Base-by-base conservation (phyloP, 2,113 vertebrate species). In the Gadus macrocephalus region DNA sequence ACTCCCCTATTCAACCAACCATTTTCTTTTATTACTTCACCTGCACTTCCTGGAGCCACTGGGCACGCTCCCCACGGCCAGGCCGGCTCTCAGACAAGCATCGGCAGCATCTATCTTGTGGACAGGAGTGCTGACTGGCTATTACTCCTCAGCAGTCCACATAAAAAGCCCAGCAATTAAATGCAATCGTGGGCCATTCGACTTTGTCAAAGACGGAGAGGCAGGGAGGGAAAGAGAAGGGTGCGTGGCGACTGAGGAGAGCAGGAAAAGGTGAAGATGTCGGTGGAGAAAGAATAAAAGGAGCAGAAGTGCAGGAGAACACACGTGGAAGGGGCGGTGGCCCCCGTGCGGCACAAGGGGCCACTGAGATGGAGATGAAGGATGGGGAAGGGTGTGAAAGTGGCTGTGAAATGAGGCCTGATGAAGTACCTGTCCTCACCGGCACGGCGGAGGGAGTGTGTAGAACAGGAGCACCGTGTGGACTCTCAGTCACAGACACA, bases 131-230 rank as follows among this genome's bases (percentile, higher is more conserved):
- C 91, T 91, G 91, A 92, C 86, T 90, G 83, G 86, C 86, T 90
- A 87, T 89, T 88, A 89, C 86, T 89, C 87, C 82, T 83, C 85
- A 77, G 82, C 76, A 83, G 81, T 84, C 84, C 87, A 88, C 82
- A 92, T 92, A 90, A 91, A 90, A 93, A 91, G 15, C 80, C 83
- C 81, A 79, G 89, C 88, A 92, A 93, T 92, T 92, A 92, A 90
- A 91, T 53, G 78, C 89, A 49, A 49, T 12, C 85, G 89, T 87
- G 87, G 90, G 69, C 84, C 85, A 81, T 90, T 90, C 81, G 59
- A 84, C 81, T 84, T 87, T 83, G 80, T 84, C 84, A 61, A 0
- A 1, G 69, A 66, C 61, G 74, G 15, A 20, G 22, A 20, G 64
- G 15, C 4, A 53, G 64, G 56, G 22, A 42, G 31, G 38, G 5